Evolutionary conservation across 1,140 invertebrate genomes (phyloP).

Genomic region (Ctenoplectra terminalis): DNA sequence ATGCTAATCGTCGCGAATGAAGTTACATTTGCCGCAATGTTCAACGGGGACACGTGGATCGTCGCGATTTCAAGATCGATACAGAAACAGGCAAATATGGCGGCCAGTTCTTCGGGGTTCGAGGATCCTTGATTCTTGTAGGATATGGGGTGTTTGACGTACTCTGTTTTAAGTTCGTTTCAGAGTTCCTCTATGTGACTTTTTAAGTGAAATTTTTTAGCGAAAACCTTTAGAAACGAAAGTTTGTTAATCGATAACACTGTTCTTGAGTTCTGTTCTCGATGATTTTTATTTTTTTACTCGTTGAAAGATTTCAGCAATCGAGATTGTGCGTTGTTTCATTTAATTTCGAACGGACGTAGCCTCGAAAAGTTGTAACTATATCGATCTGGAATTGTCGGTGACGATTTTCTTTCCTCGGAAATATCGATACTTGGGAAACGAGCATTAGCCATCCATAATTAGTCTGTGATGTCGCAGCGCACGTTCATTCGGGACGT

Average conservation of each 20-base stretch:
- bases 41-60: background rate
- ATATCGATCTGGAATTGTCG: background rate
- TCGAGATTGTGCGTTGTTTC: too few species aligned
- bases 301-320: too few species aligned
- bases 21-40: background rate
- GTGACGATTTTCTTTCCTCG: background rate
- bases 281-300: too few species aligned
- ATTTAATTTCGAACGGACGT: background rate
- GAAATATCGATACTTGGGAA: background rate
- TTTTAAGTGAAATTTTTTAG: too few species aligned
- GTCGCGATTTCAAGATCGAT: slow-evolving; percentile 27
- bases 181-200: too few species aligned
- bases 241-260: too few species aligned
- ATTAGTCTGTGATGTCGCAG: slow-evolving; percentile 73
- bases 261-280: too few species aligned
- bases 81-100: background rate
- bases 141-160: too few species aligned
- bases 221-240: too few species aligned
- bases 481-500: slow-evolving; percentile 62
- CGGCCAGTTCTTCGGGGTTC: background rate
- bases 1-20: slow-evolving; percentile 45
- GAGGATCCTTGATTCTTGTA: too few species aligned
- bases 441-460: slow-evolving; percentile 67
- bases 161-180: background rate
- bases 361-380: background rate